Evolutionary conservation across 2,113 vertebrate genomes (phyloP).

Genomic region (Oryzias curvinotus): DNA sequence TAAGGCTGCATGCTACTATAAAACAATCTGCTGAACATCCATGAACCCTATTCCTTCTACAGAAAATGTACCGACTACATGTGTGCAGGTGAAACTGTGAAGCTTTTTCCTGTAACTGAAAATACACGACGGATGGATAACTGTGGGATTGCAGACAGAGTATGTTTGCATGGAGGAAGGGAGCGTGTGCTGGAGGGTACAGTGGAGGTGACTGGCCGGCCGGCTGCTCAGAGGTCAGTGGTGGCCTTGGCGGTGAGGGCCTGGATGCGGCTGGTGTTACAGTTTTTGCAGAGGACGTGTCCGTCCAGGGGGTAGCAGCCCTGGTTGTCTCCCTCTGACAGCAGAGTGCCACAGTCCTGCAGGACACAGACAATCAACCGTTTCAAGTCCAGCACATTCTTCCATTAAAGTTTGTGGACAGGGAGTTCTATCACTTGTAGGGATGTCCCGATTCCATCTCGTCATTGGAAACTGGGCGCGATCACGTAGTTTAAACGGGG

Average conservation of each 20-base stretch:
- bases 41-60: background rate
- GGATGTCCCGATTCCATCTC: too few relatives aligned
- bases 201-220: slow-evolving; percentile 38
- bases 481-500: too few relatives aligned
- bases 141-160: slow-evolving; percentile 23
- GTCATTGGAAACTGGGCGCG: too few relatives aligned
- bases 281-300: slow-evolving; percentile 97
- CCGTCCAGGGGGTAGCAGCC: slow-evolving; percentile 98
- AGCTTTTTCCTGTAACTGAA: slow-evolving; percentile 12
- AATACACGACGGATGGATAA: slow-evolving; percentile 20
- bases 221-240: slow-evolving; percentile 90
- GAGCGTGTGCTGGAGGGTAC: slow-evolving; percentile 30
- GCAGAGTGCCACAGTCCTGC: slow-evolving; percentile 91
- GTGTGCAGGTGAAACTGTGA: slow-evolving; percentile 24
- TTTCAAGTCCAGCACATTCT: too few relatives aligned
- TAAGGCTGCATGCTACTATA: too few relatives aligned
- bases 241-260: slow-evolving; percentile 95
- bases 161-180: slow-evolving; percentile 23
- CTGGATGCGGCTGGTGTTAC: slow-evolving; percentile 93
- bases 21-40: too few relatives aligned
- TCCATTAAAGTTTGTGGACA: too few relatives aligned
- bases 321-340: slow-evolving; percentile 97
- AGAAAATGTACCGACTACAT: slow-evolving; percentile 37
- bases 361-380: slow-evolving; percentile 48
- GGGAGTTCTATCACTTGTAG: too few relatives aligned